These are phyloP conservation scores for Leucophenga montana DNA, from an alignment of 2,888 invertebrate genomes.

Conservation along the genomic window DNA sequence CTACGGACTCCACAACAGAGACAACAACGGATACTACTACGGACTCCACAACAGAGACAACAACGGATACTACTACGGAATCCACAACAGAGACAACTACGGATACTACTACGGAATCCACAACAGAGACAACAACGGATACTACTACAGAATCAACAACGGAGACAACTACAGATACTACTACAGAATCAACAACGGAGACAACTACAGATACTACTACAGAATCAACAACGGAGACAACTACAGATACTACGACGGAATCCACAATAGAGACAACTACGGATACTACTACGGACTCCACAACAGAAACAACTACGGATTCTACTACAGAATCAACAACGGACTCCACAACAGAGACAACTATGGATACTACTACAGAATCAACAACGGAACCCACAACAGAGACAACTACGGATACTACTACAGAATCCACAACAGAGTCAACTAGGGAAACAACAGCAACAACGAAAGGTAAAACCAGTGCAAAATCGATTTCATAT, in stretches of 20 bases:
- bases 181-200: too few species aligned
- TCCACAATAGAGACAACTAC: too few species aligned
- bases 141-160: neutral
- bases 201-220: neutral
- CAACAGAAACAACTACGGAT: conserved; percentile 6
- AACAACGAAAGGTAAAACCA: neutral
- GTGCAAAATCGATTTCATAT: conserved; percentile 25
- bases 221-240: conserved; percentile 16
- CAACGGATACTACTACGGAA: too few species aligned
- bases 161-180: neutral
- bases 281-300: neutral
- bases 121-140: too few species aligned
- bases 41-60: too few species aligned
- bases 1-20: neutral
- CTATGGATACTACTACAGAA: neutral
- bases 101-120: too few species aligned
- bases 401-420: too few species aligned
- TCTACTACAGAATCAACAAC: neutral
- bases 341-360: conserved; percentile 5
- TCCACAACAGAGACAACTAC: too few species aligned
- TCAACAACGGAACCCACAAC: too few species aligned
- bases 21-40: too few species aligned
- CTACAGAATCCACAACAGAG: too few species aligned
- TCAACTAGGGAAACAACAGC: too few species aligned
- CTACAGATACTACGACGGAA: neutral